Conservation (phyloP, 2,888 invertebrate genomes). For the Ephialtes manifestator region DNA sequence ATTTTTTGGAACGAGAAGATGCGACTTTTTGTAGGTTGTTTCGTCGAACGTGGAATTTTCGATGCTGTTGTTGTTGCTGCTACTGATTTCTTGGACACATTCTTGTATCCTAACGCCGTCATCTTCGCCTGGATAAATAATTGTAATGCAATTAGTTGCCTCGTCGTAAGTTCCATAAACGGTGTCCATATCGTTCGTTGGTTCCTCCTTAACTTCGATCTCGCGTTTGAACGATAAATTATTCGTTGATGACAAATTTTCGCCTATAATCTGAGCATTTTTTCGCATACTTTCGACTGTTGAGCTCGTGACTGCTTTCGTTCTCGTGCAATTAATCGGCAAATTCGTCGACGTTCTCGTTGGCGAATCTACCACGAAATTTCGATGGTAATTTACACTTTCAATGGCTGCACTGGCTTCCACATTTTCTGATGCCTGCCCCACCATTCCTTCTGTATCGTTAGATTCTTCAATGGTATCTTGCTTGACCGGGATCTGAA, state of each 20-base stretch:
- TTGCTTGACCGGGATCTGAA: slow-evolving; percentile 82
- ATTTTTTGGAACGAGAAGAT: slow-evolving; percentile 14
- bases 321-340: slow-evolving; percentile 41
- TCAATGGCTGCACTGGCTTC: slow-evolving; percentile 90
- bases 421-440: slow-evolving; percentile 94
- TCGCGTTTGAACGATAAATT: slow-evolving; percentile 70
- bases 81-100: slow-evolving; percentile 80
- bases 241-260: not conserved
- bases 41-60: slow-evolving; percentile 50
- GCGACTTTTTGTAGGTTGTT: slow-evolving; percentile 40
- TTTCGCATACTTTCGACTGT: slow-evolving; percentile 7
- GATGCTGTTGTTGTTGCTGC: slow-evolving; percentile 67
- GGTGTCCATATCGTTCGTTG: slow-evolving; percentile 87
- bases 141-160: slow-evolving; percentile 91
- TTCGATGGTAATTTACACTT: slow-evolving; percentile 73
- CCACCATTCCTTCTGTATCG: slow-evolving; percentile 92
- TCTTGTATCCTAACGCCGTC: slow-evolving; percentile 85
- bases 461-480: slow-evolving; percentile 86
- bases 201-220: slow-evolving; percentile 80
- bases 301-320: slow-evolving; percentile 47
- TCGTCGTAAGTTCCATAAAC: slow-evolving; percentile 92
- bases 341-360: slow-evolving; percentile 78
- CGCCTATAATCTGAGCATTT: slow-evolving; percentile 34
- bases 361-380: slow-evolving; percentile 36
- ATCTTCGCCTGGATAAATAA: slow-evolving; percentile 89